phyloP scores from a whole-genome alignment of 1,140 invertebrate genomes.

The Papilio machaon region DNA sequence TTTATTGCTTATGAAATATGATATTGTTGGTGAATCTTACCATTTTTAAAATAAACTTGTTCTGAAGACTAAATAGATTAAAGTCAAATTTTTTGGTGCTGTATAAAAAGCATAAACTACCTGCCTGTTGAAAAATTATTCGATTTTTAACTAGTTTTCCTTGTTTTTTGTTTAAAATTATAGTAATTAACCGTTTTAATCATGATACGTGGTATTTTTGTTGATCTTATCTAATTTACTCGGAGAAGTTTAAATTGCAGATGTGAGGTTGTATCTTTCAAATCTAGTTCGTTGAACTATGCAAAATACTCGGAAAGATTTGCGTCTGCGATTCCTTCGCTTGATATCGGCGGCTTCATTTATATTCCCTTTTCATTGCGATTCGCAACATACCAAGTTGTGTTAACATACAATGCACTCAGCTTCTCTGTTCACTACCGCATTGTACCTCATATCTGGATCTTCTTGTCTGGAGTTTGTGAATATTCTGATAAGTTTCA shows the following conservation, averaged over 20 bases:
- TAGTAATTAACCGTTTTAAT: background rate
- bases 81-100: background rate
- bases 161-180: background rate
- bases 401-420: conserved; percentile 32
- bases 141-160: background rate
- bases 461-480: background rate
- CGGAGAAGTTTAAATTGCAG: background rate
- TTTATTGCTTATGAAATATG: background rate
- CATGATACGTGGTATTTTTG: background rate
- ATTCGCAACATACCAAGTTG: conserved; percentile 20
- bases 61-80: background rate
- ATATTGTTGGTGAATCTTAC: background rate
- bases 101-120: background rate
- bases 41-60: background rate
- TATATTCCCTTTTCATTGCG: conserved; percentile 36
- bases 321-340: conserved; percentile 23
- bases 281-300: conserved; percentile 34
- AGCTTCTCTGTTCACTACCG: conserved; percentile 19
- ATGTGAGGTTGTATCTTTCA: conserved; percentile 13
- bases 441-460: background rate
- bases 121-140: background rate
- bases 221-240: background rate
- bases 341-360: conserved; percentile 30
- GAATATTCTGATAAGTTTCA: background rate
- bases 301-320: conserved; percentile 35